Evolutionary conservation across 2,888 invertebrate species (phyloP).

Genomic region (Lithophane leautieri): DNA sequence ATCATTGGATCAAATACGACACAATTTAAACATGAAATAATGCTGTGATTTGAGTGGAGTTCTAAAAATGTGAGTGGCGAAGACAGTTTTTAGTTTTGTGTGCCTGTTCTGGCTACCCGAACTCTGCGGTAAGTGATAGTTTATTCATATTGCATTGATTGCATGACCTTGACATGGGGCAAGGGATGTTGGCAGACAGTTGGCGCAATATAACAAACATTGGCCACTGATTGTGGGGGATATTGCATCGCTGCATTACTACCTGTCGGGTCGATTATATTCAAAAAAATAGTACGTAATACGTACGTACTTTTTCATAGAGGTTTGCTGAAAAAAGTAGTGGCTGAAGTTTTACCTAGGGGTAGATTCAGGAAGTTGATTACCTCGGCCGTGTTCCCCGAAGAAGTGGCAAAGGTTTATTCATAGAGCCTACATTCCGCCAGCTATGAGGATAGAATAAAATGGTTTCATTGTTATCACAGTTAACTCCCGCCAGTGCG

Average conservation of each 20-base stretch:
- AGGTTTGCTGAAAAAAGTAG: not conserved
- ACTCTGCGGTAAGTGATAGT: slow-evolving; percentile 36
- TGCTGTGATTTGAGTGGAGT: slow-evolving; percentile 40
- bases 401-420: not conserved
- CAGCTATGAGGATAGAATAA: not conserved
- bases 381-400: no score
- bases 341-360: not conserved
- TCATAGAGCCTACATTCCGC: not conserved
- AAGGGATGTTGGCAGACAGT: slow-evolving; percentile 26
- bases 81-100: not conserved
- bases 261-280: slow-evolving; percentile 15
- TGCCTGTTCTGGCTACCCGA: not conserved
- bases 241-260: slow-evolving; percentile 14
- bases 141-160: slow-evolving; percentile 24
- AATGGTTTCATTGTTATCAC: not conserved
- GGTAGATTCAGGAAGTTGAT: slow-evolving; percentile 31
- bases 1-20: slow-evolving; percentile 33
- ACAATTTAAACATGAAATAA: slow-evolving; percentile 7
- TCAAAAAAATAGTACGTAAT: not conserved
- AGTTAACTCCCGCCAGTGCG: no score
- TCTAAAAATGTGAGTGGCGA: slow-evolving; percentile 47
- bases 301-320: not conserved
- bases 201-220: slow-evolving; percentile 35
- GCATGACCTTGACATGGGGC: slow-evolving; percentile 49
- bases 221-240: slow-evolving; percentile 1